Evolutionary conservation across 1,140 invertebrate species (phyloP), one percentile per base, ranked within the genome.

Genomic region (Trichogramma pretiosum): DNA sequence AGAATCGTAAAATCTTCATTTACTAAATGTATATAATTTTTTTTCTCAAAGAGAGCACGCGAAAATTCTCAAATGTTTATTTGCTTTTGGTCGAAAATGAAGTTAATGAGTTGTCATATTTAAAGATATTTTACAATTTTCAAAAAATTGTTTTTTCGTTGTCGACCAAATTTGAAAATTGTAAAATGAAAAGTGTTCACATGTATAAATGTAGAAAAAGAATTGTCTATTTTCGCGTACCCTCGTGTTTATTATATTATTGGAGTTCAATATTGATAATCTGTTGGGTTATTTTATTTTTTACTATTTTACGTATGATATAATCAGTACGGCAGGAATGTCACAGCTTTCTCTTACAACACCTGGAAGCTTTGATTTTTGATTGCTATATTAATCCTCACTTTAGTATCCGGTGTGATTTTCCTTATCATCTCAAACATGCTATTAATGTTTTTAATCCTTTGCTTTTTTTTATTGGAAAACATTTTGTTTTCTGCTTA

Each of bases 151-250:
- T 30, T 5, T n/a, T n/a, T n/a, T n/a, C n/a, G n/a, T n/a, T n/a
- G 5, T 16, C 35, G n/a, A 36, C 5, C 24, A 16, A 3, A 26
- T 26, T 40, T 24, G 37, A 40, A 40, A 40, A 17, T 34, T 40
- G 13, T 10, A 40, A 34, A 11, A 40, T 23, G 4, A n/a, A n/a
- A n/a, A n/a, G n/a, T n/a, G n/a, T n/a, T n/a, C 0, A 0, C 19
- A n/a, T n/a, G 16, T 40, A 24, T 39, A 40, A 34, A 40, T 24
- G 19, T 47, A 34, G 34, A 34, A 38, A 48, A 26, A 41, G 18
- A 47, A 24, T n/a, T 14, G 17, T 34, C 10, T n/a, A 35, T 9
- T 41, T 32, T 18, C 4, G 14, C 10, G 16, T 23, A 8, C 11
- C 14, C 28, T 40, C 37, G 2, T 24, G 3, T 14, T 33, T 14